These are phyloP conservation scores for Elephantulus edwardii DNA, from an alignment of 2,113 vertebrate species.

Conservation along the genomic window DNA sequence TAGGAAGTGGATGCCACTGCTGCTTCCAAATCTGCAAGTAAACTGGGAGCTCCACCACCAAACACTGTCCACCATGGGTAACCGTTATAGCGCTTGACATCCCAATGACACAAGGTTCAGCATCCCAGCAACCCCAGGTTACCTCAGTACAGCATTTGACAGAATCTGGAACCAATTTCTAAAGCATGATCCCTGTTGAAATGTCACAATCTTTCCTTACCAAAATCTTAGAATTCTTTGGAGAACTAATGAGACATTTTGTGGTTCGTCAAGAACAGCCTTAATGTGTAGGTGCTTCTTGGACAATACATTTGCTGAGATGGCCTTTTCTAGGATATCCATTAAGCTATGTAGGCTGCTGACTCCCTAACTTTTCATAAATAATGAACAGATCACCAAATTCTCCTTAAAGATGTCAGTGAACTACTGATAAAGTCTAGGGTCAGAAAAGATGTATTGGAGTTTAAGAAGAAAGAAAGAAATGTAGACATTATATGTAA, in stretches of 20 bases:
- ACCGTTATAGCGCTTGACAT: no score
- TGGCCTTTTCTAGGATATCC: slow-evolving; percentile 3
- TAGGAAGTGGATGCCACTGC: no score
- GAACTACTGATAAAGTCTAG: slow-evolving; percentile 2
- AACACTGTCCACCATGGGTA: no score
- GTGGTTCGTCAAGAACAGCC: not conserved
- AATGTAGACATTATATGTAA: not conserved
- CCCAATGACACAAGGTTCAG: no score
- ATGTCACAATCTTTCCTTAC: not conserved
- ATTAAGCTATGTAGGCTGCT: not conserved
- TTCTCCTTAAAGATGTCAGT: not conserved
- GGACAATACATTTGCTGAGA: not conserved
- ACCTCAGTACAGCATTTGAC: no score
- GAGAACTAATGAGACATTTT: not conserved
- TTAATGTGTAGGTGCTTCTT: not conserved
- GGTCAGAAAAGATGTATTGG: not conserved
- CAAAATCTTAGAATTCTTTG: slow-evolving; percentile 2
- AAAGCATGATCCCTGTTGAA: not conserved
- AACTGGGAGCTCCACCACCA: no score
- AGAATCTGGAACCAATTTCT: not conserved
- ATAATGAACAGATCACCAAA: not conserved
- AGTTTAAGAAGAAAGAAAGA: slow-evolving; percentile 23
- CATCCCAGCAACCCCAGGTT: no score
- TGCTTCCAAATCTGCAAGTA: no score
- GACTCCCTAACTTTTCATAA: not conserved